Evolutionary conservation across 2,797 vertebrate species (phyloP).

Genomic region (Phoeniculus purpureus): DNA sequence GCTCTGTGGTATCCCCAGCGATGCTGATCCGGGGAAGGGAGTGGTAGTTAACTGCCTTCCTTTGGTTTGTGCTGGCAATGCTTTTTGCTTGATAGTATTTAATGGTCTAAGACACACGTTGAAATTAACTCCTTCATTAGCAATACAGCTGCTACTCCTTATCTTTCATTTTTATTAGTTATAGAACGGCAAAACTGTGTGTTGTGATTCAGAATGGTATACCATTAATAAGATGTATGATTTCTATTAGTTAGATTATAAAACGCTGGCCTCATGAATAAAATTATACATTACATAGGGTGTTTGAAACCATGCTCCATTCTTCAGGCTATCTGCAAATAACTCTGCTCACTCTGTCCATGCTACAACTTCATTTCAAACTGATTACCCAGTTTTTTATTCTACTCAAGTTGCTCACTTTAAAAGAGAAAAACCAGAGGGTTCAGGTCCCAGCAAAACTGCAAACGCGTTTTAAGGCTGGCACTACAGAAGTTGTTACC

Average conservation of each 20-base stretch:
- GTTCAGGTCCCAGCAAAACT: conserved; percentile 4
- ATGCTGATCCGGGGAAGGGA: background rate
- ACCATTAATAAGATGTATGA: background rate
- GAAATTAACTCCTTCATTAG: conserved; percentile 46
- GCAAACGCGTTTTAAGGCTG: background rate
- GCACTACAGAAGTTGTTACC: background rate
- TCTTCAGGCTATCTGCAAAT: background rate
- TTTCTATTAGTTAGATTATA: background rate
- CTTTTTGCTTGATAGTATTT: background rate
- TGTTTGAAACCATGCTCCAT: background rate
- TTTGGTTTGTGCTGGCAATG: conserved; percentile 1
- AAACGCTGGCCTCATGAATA: background rate
- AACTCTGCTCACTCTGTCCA: background rate
- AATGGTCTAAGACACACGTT: background rate
- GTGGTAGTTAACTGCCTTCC: background rate
- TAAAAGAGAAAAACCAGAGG: background rate
- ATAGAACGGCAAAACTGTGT: background rate
- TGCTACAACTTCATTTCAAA: background rate
- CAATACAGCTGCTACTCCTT: background rate
- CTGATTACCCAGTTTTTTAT: background rate
- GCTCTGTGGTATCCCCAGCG: rapidly evolving
- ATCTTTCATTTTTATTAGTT: conserved; percentile 3
- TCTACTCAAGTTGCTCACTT: background rate
- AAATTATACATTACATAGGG: background rate
- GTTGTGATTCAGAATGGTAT: background rate